Conservation (phyloP, 2,113 vertebrate species). For the Pleuronectes platessa region DNA sequence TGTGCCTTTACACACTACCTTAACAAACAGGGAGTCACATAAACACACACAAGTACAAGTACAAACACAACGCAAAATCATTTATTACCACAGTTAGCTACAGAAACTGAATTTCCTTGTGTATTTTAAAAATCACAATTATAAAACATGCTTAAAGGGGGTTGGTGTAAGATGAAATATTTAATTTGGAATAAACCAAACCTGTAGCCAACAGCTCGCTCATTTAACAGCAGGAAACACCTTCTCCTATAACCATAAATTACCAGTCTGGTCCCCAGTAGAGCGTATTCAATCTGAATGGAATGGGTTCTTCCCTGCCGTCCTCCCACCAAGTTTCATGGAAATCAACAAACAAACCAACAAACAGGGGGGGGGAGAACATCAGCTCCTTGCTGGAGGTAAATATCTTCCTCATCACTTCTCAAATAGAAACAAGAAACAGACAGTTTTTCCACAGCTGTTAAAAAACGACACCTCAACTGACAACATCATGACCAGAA, state of each 20-base stretch:
- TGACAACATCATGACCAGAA: conserved; percentile 21
- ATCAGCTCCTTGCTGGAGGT: too few species aligned
- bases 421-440: background rate
- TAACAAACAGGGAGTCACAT: background rate
- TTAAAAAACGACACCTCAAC: background rate
- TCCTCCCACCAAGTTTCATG: too few species aligned
- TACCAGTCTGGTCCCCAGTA: too few species aligned
- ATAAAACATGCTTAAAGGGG: background rate
- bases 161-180: background rate
- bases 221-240: background rate
- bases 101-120: background rate
- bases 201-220: background rate
- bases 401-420: background rate
- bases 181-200: background rate
- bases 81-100: too few species aligned
- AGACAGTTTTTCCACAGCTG: conserved; percentile 1
- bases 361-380: too few species aligned
- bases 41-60: background rate
- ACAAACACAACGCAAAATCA: background rate
- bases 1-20: background rate
- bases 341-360: too few species aligned
- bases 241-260: too few species aligned
- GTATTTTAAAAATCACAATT: background rate
- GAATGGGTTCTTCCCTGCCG: too few species aligned
- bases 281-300: too few species aligned